Evolutionary conservation across 2,888 invertebrate genomes (phyloP), one percentile per base, ranked within the genome.

Genomic region (Cheilosia pagana): DNA sequence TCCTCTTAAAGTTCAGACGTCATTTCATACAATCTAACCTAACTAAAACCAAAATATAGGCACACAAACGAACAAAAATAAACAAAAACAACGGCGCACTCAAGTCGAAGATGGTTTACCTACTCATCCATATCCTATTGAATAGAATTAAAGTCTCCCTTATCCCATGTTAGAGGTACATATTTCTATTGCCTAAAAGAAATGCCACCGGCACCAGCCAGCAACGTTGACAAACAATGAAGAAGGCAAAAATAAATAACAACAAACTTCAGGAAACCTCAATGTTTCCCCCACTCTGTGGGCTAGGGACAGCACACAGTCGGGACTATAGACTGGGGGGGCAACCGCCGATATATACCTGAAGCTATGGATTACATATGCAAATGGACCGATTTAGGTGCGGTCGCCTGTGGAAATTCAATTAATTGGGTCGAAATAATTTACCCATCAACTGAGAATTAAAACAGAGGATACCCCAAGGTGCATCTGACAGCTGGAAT

Each of bases 361-460:
- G 31, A 31, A 67, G 57, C 75, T 43, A 25, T 62, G 35, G 62
- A 79, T 79, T 79, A 75, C 65, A 55, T 79, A 75, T 75, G 70
- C 81, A 85, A 67, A 76, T 81, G 60, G 68, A 62, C 75, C 68
- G 43, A 75, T 75, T 16, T 81, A 21, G 53, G 53, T 28, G 16
- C 31, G 23, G 59, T 71, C 59, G 71, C 16, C 62, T 71, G 48
- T 76, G 55, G 48, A 70, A 71, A 75, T 76, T 81, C 85, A 85
- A 81, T 85, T 81, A 81, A 85, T 75, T 28, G 53, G 55, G n/a
- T 55, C 28, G 60, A 81, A 81, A 81, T 81, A 85, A 76, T 81
- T 76, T 48, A 60, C 57, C 57, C 71, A 71, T 71, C 52, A 68
- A 48, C 74, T 41, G 39, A 23, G 35, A 52, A 31, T 10, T 21